Conservation (phyloP, 2,797 vertebrate genomes). For the Ibycter americanus region DNA sequence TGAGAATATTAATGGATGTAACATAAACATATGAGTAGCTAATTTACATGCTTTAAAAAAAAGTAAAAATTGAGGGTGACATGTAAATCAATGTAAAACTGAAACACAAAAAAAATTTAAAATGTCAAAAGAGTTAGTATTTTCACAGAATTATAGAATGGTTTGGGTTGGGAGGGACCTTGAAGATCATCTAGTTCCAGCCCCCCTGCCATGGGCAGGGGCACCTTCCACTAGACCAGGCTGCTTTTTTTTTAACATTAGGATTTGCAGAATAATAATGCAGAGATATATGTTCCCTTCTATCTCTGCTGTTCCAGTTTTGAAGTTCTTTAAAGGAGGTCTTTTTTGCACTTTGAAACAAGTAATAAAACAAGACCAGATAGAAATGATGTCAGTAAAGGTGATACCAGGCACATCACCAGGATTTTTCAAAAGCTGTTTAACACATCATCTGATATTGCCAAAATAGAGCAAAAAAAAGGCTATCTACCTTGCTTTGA, state of each 20-base stretch:
- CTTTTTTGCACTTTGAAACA: slow-evolving; percentile 45
- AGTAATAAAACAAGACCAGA: slow-evolving; percentile 36
- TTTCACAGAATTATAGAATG: no score
- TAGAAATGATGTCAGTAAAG: slow-evolving; percentile 32
- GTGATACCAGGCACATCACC: neutral
- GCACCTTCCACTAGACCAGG: no score
- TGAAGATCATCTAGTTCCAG: no score
- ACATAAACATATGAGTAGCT: neutral
- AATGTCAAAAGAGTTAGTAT: neutral
- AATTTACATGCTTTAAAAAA: neutral
- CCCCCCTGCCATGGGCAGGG: no score
- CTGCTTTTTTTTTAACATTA: neutral
- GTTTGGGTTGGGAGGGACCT: no score
- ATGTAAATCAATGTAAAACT: neutral
- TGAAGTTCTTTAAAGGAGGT: slow-evolving; percentile 23
- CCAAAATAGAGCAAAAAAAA: neutral
- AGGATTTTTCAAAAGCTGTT: slow-evolving; percentile 13
- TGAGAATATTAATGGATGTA: neutral
- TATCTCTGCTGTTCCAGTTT: neutral
- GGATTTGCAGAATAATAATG: neutral
- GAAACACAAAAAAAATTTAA: neutral
- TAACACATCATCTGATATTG: neutral
- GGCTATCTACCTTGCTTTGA: neutral
- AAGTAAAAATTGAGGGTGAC: neutral
- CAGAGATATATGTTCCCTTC: neutral